These are phyloP conservation scores for Phyllotreta striolata DNA, from an alignment of 2,888 invertebrate genomes.

Conservation along the genomic window DNA sequence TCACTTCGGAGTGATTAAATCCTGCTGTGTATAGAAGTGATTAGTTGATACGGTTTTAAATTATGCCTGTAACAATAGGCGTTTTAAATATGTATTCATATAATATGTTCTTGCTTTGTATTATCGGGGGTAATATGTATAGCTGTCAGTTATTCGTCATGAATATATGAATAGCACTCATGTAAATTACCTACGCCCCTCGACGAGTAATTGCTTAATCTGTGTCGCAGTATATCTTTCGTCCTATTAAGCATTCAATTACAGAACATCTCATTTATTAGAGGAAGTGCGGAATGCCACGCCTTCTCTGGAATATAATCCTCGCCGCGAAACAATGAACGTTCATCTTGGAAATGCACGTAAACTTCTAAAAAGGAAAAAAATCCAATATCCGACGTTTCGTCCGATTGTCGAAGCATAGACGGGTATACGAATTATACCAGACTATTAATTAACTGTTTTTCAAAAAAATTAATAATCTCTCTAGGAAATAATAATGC, in stretches of 20 bases:
- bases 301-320: slow-evolving; percentile 30
- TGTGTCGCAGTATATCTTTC: slow-evolving; percentile 35
- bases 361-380: slow-evolving; percentile 48
- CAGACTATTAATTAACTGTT: no score
- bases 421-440: no score
- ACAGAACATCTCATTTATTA: slow-evolving; percentile 40
- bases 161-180: slow-evolving; percentile 31
- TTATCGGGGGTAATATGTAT: not conserved
- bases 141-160: slow-evolving; percentile 14
- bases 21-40: no score
- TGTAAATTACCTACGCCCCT: slow-evolving; percentile 19
- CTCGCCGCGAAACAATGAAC: slow-evolving; percentile 38
- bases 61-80: no score
- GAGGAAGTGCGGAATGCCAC: slow-evolving; percentile 31
- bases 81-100: no score
- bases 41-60: no score
- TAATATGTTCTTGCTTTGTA: not conserved
- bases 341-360: slow-evolving; percentile 46
- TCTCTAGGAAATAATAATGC: no score
- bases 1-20: no score
- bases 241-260: slow-evolving; percentile 37
- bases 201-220: slow-evolving; percentile 37
- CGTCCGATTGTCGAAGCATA: slow-evolving; percentile 25
- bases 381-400: slow-evolving; percentile 44
- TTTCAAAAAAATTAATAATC: no score